Percentiles rank a stretch among this genome's conserved stretches.
Conservation (phyloP, 2,797 vertebrate genomes). For the Streptopelia turtur region DNA sequence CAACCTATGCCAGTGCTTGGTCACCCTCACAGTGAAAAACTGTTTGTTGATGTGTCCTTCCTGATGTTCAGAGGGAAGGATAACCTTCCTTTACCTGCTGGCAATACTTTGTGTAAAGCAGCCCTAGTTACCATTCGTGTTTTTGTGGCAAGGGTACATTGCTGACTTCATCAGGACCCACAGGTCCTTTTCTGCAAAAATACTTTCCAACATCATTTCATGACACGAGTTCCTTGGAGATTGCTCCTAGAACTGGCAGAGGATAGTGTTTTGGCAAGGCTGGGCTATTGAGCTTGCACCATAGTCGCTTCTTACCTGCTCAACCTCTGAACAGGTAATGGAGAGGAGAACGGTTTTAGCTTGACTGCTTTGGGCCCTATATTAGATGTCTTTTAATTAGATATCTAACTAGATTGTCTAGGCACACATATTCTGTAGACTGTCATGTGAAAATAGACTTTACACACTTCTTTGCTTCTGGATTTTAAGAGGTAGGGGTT, state of each 20-base stretch:
- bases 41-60: not conserved
- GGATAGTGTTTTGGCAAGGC: not conserved
- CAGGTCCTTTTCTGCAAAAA: not conserved
- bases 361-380: not conserved
- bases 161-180: not conserved
- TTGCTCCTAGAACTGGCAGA: not conserved
- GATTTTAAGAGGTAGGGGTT: not conserved
- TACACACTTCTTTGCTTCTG: not conserved
- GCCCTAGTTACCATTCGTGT: rapidly evolving
- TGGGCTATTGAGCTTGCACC: not conserved
- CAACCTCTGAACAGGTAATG: not conserved
- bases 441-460: not conserved
- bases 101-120: not conserved
- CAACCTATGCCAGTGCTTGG: not conserved
- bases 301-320: not conserved
- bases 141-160: not conserved
- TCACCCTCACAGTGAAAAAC: not conserved
- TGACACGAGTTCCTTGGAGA: not conserved
- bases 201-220: not conserved
- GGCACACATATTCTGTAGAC: not conserved
- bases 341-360: not conserved
- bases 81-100: not conserved
- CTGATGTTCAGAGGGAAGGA: not conserved
- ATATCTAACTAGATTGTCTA: not conserved
- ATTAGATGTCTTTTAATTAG: not conserved